A percentile compares a stretch with the other conserved stretches of the same genome.
These are phyloP conservation scores for Heterochromis multidens DNA, from an alignment of 2,113 vertebrate genomes.

Conservation along the genomic window DNA sequence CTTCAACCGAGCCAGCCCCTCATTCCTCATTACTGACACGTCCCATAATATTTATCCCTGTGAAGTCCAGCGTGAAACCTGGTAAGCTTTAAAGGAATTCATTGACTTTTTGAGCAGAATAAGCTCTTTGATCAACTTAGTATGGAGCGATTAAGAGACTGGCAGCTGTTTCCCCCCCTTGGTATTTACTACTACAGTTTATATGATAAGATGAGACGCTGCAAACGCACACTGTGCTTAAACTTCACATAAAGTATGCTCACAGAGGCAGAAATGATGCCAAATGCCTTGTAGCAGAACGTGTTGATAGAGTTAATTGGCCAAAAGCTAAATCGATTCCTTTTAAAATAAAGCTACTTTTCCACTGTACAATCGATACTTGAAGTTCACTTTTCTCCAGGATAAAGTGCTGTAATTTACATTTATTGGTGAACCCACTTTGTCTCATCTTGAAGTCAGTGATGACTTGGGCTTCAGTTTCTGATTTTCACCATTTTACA, in stretches of 20 bases:
- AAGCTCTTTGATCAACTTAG: constrained; percentile 53
- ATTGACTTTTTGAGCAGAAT: constrained; percentile 37
- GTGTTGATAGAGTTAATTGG: constrained; percentile 39
- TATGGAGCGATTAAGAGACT: constrained; percentile 5
- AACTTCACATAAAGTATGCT: background rate
- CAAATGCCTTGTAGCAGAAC: constrained; percentile 13
- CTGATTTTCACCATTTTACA: background rate
- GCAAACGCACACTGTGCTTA: background rate
- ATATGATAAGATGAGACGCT: constrained; percentile 8
- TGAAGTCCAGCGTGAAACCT: constrained; percentile 57
- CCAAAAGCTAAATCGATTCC: constrained; percentile 45
- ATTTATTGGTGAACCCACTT: background rate
- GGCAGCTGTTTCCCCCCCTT: constrained; percentile 33
- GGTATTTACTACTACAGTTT: background rate
- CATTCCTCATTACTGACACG: constrained; percentile 66
- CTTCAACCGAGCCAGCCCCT: constrained; percentile 22
- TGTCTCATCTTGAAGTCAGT: background rate
- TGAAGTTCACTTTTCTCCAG: constrained; percentile 27
- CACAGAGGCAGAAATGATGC: background rate
- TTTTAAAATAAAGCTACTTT: constrained; percentile 21
- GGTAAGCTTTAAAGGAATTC: constrained; percentile 53
- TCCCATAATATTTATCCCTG: constrained; percentile 66
- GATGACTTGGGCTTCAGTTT: background rate
- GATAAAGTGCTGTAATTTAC: constrained; percentile 31
- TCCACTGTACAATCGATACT: constrained; percentile 32